These are phyloP conservation scores for Salvelinus alpinus DNA, from an alignment of 2,113 vertebrate species.

Conservation along the genomic window DNA sequence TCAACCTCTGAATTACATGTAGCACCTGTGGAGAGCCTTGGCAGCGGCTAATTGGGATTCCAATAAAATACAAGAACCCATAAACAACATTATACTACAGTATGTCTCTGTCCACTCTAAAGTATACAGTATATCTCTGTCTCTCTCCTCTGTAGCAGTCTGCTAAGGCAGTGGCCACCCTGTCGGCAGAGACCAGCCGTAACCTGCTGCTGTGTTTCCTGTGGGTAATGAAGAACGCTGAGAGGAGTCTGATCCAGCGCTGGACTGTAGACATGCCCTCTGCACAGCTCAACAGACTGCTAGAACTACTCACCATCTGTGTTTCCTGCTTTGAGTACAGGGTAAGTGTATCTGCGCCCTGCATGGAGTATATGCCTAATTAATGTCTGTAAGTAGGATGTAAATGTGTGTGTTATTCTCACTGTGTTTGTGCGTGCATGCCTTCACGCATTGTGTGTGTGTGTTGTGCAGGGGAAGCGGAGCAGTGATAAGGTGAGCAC, in stretches of 20 bases:
- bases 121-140: too few relatives aligned
- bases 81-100: too few relatives aligned
- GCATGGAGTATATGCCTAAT: too few relatives aligned
- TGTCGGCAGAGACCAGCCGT: slow-evolving; percentile 89
- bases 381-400: neutral
- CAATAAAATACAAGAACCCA: too few relatives aligned
- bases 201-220: slow-evolving; percentile 94
- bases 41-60: too few relatives aligned
- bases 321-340: slow-evolving; percentile 94
- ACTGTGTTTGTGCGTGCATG: too few relatives aligned
- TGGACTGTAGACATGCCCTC: slow-evolving; percentile 90
- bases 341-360: slow-evolving; percentile 63
- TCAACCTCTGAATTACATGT: neutral
- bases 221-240: slow-evolving; percentile 97
- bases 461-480: slow-evolving; percentile 82
- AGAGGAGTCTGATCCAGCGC: slow-evolving; percentile 87
- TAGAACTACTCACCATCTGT: slow-evolving; percentile 94
- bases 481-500: slow-evolving; percentile 95
- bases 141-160: slow-evolving; percentile 66
- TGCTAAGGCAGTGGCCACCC: slow-evolving; percentile 72
- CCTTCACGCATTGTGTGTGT: too few relatives aligned
- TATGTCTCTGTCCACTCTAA: too few relatives aligned
- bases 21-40: too few relatives aligned
- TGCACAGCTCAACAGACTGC: slow-evolving; percentile 87
- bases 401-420: neutral